phyloP scores from a whole-genome alignment of 2,888 invertebrate species.

The Sinopyrophorus schimmeli region DNA sequence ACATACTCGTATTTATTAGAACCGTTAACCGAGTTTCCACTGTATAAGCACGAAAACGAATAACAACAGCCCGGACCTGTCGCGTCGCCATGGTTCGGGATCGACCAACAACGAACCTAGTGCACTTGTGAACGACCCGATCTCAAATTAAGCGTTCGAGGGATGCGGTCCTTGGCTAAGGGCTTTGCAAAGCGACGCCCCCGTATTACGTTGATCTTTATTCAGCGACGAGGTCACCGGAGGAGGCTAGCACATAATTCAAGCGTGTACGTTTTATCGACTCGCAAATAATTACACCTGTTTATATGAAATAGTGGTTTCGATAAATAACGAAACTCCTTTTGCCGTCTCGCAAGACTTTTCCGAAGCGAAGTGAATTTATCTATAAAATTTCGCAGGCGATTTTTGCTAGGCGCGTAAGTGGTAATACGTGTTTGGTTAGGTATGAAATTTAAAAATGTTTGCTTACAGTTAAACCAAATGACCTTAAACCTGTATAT shows the following conservation, averaged over 20 bases:
- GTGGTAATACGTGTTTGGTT: conserved; percentile 33
- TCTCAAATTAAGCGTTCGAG: too few species aligned
- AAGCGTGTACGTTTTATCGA: conserved; percentile 11
- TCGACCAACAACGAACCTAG: too few species aligned
- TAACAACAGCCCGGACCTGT: too few species aligned
- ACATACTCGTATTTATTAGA: too few species aligned
- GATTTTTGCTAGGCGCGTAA: conserved; percentile 26
- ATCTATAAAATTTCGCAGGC: conserved; percentile 22
- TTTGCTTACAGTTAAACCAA: conserved; percentile 28
- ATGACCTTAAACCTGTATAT: conserved; percentile 26
- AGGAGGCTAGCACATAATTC: conserved; percentile 12
- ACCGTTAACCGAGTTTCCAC: too few species aligned
- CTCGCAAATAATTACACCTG: conserved; percentile 21
- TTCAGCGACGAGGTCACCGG: conserved; percentile 3
- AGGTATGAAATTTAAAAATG: conserved; percentile 29
- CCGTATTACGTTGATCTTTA: not conserved
- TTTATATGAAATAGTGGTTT: conserved; percentile 5
- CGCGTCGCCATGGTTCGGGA: too few species aligned
- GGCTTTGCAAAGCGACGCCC: too few species aligned
- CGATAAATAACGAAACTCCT: conserved; percentile 11
- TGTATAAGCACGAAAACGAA: too few species aligned
- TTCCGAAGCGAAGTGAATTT: conserved; percentile 13
- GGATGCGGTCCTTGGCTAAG: too few species aligned
- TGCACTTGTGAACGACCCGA: too few species aligned
- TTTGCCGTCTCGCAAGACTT: not conserved